Evolutionary conservation across 2,113 vertebrate species (phyloP), one percentile per base, ranked within the genome.

Genomic region (Catharus minimus): DNA sequence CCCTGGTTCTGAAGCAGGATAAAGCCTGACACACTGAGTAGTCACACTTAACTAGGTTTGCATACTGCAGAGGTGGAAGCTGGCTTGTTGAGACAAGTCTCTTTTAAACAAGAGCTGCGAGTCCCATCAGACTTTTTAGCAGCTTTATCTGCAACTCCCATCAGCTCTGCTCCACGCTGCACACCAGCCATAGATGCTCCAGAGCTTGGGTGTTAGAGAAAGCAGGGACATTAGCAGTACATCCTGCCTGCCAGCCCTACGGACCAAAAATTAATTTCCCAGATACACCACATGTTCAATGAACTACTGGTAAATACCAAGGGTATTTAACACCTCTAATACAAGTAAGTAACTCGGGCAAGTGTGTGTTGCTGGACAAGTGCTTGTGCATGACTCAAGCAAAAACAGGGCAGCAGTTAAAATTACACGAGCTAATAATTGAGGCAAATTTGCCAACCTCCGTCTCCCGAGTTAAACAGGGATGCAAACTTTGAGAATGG

Each of bases 71-170:
- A 88, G 73, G 86, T 84, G 83, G 92, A 28, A 90, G 89, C 15
- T 44, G 72, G 88, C 95, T 90, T 95, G 95, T 95, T 89, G 71
- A 89, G 89, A 94, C 95, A 95, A 89, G 95, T 24, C 90, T 79
- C 57, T 68, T 73, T 82, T 36, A 55, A 93, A 89, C 69, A 58
- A 79, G 75, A 89, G 89, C 78, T 85, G 50, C 55, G 38, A 90
- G 86, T 81, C 93, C 73, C 9, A 3, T 61, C 88, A 88, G 79
- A 83, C 49, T 46, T 86, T 36, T 84, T 7, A 75, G 74, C 69
- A 88, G 58, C 77, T 82, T 94, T 83, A 44, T 65, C 58, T 72
- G 69, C 76, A 72, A 38, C 77, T 88, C 28, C 53, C 38, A 66
- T 81, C 68, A 83, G 38, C 65, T 90, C 53, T 77, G 49, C 30